Percentiles rank a stretch among this genome's conserved stretches.
These are phyloP conservation scores for Brienomyrus longianalis DNA, from an alignment of 2,113 vertebrate species.

Conservation along the genomic window DNA sequence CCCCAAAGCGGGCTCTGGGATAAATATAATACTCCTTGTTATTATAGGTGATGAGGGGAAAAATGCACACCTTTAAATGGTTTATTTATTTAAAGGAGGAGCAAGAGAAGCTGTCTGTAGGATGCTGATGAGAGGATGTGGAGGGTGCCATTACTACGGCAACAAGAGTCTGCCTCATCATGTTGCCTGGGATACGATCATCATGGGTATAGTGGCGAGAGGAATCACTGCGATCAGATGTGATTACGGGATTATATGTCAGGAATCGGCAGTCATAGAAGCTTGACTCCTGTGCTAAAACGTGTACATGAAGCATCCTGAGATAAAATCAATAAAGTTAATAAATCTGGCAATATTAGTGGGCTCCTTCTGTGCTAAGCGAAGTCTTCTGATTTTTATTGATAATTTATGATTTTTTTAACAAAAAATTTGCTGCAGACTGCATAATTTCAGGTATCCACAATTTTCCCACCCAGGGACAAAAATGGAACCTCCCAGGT, in stretches of 20 bases:
- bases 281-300: not conserved
- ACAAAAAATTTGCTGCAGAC: not conserved
- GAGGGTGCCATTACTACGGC: not conserved
- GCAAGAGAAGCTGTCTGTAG: not conserved
- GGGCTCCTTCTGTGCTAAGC: not conserved
- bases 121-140: not conserved
- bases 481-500: not conserved
- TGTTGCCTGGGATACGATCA: conserved; percentile 7
- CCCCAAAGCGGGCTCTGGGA: not conserved
- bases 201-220: not conserved
- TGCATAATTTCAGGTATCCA: not conserved
- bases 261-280: not conserved
- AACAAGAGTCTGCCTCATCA: not conserved
- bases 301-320: not conserved
- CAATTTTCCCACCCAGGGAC: not conserved
- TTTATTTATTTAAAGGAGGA: not conserved
- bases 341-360: not conserved
- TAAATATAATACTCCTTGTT: not conserved
- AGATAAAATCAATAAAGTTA: not conserved
- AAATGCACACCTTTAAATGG: not conserved
- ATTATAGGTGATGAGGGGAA: not conserved
- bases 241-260: not conserved
- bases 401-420: not conserved
- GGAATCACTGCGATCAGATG: not conserved
- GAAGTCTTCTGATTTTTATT: not conserved